Conservation (phyloP, 1,140 invertebrate species). For the Formica selysi region DNA sequence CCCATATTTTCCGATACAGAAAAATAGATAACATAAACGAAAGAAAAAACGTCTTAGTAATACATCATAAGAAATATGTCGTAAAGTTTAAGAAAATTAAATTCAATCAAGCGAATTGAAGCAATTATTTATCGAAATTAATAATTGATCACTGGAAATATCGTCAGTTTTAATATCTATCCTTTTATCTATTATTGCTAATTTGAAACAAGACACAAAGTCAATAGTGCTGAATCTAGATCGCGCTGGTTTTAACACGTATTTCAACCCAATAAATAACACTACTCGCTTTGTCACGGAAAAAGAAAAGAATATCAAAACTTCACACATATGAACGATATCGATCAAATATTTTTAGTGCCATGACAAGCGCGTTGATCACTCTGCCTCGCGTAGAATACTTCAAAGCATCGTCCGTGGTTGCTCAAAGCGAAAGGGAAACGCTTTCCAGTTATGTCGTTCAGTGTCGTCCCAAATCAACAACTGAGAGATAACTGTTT, state of each 20-base stretch:
- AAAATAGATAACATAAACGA: not conserved
- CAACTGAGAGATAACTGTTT: not conserved
- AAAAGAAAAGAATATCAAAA: not conserved
- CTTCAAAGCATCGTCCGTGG: constrained; percentile 14
- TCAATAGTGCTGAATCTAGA: not conserved
- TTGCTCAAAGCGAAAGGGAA: constrained; percentile 42
- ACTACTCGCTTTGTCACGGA: not conserved
- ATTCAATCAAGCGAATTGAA: not conserved
- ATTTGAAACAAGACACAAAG: not conserved
- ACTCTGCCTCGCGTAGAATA: constrained; percentile 27
- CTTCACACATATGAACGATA: constrained; percentile 8
- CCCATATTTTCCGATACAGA: not conserved
- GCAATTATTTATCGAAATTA: not conserved
- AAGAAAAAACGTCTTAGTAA: not conserved
- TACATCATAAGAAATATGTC: not conserved
- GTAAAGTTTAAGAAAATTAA: not conserved
- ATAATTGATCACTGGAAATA: not conserved
- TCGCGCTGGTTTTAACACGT: constrained; percentile 4
- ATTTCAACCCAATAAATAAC: constrained; percentile 30
- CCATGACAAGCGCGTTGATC: constrained; percentile 24
- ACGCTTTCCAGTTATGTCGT: constrained; percentile 27
- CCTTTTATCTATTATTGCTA: not conserved
- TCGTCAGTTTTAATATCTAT: not conserved
- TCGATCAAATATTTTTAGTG: constrained; percentile 33
- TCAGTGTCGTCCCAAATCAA: constrained; percentile 18